A percentile compares a stretch with the other conserved stretches of the same genome.
phyloP scores from a whole-genome alignment of 1,140 invertebrate genomes.

The Cydia amplana region DNA sequence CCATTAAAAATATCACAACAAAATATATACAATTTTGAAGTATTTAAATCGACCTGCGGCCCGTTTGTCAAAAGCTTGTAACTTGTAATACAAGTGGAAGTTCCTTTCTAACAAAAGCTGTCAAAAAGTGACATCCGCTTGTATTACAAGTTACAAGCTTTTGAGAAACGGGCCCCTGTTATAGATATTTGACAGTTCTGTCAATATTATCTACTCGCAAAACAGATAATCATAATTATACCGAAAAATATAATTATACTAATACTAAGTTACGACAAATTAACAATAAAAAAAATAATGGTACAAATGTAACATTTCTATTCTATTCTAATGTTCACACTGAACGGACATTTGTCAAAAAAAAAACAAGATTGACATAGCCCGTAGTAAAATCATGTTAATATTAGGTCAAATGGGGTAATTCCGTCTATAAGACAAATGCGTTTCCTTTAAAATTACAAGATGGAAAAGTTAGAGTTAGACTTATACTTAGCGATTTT shows the following conservation, averaged over 20 bases:
- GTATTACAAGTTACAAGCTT: too few relatives aligned
- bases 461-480: too few relatives aligned
- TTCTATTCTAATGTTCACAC: background rate
- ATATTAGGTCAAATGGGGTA: background rate
- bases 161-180: too few relatives aligned
- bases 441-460: too few relatives aligned
- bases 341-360: too few relatives aligned
- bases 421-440: too few relatives aligned
- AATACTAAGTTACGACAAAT: slow-evolving; percentile 21
- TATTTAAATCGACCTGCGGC: too few relatives aligned
- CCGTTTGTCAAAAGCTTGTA: too few relatives aligned
- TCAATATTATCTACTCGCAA: background rate
- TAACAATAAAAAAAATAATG: slow-evolving; percentile 19
- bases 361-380: background rate
- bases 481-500: too few relatives aligned
- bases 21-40: slow-evolving; percentile 10
- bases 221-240: slow-evolving; percentile 4
- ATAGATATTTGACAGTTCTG: background rate
- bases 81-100: too few relatives aligned
- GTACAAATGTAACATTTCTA: slow-evolving; percentile 9
- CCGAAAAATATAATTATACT: background rate
- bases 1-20: slow-evolving; percentile 9
- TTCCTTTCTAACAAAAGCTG: too few relatives aligned
- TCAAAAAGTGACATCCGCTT: too few relatives aligned
- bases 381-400: background rate